phyloP scores from a whole-genome alignment of 2,797 vertebrate genomes.

The Anguilla anguilla region DNA sequence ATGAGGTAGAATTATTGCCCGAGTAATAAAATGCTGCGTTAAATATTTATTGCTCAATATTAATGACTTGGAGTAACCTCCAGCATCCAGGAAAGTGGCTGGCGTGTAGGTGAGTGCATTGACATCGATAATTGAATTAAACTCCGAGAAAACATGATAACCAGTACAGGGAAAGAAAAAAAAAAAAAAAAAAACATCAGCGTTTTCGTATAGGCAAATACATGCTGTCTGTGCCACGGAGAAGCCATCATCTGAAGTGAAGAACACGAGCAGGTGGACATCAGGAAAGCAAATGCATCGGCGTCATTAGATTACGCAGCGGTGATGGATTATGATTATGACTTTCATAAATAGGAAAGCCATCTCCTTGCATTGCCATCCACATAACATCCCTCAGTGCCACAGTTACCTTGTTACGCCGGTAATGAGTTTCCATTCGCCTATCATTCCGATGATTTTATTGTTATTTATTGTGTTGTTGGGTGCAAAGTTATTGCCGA shows the following conservation, averaged over 20 bases:
- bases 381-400: conserved; percentile 19
- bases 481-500: conserved; percentile 17
- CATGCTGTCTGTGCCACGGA: background rate
- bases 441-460: conserved; percentile 22
- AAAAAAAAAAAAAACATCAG: background rate
- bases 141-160: background rate
- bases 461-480: conserved; percentile 21
- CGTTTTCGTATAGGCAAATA: no score
- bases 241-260: background rate
- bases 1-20: background rate
- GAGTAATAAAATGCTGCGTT: background rate
- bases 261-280: conserved; percentile 5
- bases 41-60: background rate
- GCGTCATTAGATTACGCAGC: background rate
- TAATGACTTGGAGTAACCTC: background rate
- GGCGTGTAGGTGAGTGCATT: background rate
- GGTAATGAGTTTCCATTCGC: conserved; percentile 15
- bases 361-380: conserved; percentile 19
- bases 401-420: conserved; percentile 16
- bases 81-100: background rate
- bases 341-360: conserved; percentile 19
- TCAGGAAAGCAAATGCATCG: background rate
- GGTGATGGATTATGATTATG: conserved; percentile 19
- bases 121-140: background rate
- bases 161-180: background rate